Conservation (phyloP, 2,797 vertebrate species). For the Phrynocephalus forsythii region DNA sequence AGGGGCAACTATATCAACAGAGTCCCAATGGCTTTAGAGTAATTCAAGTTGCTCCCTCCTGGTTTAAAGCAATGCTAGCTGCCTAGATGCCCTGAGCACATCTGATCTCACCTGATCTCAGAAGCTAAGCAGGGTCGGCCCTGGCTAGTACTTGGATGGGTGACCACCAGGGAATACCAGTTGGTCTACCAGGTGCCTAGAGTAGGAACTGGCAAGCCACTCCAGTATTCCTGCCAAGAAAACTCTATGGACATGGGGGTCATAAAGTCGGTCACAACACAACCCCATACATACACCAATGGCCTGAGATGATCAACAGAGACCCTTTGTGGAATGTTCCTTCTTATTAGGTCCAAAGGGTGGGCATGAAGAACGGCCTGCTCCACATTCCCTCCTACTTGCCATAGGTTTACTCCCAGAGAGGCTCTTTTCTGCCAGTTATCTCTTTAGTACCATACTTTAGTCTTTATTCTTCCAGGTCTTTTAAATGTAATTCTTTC, state of each 20-base stretch:
- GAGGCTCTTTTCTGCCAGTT: neutral
- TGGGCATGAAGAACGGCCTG: neutral
- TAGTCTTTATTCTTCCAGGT: neutral
- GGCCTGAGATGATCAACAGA: neutral
- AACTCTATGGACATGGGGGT: too few relatives aligned
- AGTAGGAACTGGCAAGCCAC: too few relatives aligned
- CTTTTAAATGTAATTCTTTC: neutral
- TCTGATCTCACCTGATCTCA: too few relatives aligned
- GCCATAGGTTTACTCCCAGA: neutral
- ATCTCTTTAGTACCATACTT: neutral
- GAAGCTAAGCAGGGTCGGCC: too few relatives aligned
- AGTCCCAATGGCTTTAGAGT: neutral
- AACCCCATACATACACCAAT: neutral
- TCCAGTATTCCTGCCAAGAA: too few relatives aligned
- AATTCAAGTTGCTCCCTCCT: neutral
- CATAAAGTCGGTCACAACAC: too few relatives aligned
- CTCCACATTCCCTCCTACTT: neutral
- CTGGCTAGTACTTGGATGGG: too few relatives aligned
- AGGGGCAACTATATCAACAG: neutral
- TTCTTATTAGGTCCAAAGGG: neutral
- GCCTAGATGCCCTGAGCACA: too few relatives aligned
- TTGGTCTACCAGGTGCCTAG: too few relatives aligned
- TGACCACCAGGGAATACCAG: too few relatives aligned
- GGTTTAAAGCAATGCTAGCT: neutral
- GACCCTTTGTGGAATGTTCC: neutral